Evolutionary conservation across 2,888 invertebrate species (phyloP).

Genomic region (Lepidocyrtinus sp.): DNA sequence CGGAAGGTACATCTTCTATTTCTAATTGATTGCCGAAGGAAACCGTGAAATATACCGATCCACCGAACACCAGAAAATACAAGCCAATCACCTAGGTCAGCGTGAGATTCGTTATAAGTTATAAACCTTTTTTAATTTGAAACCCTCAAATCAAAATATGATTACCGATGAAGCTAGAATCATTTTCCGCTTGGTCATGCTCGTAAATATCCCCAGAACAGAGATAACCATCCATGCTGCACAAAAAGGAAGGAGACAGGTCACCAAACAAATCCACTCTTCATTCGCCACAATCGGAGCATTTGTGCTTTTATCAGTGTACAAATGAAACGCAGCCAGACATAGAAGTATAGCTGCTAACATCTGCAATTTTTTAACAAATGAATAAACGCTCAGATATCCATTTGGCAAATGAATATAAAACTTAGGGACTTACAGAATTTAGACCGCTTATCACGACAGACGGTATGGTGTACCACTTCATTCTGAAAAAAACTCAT

Average conservation of each 20-base stretch:
- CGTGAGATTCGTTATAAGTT: no score
- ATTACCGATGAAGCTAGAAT: slow-evolving; percentile 24
- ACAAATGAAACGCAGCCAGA: slow-evolving; percentile 32
- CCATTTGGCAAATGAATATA: no score
- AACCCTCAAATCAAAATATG: no score
- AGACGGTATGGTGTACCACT: slow-evolving; percentile 34
- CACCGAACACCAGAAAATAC: slow-evolving; percentile 16
- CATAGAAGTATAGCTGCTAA: slow-evolving; percentile 21
- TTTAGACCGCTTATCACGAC: slow-evolving; percentile 39
- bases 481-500: slow-evolving; percentile 10
- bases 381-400: no score
- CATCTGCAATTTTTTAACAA: no score
- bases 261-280: slow-evolving; percentile 45
- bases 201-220: slow-evolving; percentile 19
- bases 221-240: slow-evolving; percentile 15
- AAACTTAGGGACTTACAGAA: slow-evolving; percentile 34
- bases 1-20: slow-evolving; percentile 20
- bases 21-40: slow-evolving; percentile 27
- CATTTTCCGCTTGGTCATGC: slow-evolving; percentile 30
- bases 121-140: no score
- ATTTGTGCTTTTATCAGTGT: slow-evolving; percentile 43
- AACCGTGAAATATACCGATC: slow-evolving; percentile 26
- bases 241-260: slow-evolving; percentile 14
- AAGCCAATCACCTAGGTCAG: slow-evolving; percentile 40
- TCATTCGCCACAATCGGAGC: slow-evolving; percentile 35